Evolutionary conservation across 1,140 invertebrate genomes (phyloP), one percentile per base, ranked within the genome.

Genomic region (Zaprionus gabonicus): DNA sequence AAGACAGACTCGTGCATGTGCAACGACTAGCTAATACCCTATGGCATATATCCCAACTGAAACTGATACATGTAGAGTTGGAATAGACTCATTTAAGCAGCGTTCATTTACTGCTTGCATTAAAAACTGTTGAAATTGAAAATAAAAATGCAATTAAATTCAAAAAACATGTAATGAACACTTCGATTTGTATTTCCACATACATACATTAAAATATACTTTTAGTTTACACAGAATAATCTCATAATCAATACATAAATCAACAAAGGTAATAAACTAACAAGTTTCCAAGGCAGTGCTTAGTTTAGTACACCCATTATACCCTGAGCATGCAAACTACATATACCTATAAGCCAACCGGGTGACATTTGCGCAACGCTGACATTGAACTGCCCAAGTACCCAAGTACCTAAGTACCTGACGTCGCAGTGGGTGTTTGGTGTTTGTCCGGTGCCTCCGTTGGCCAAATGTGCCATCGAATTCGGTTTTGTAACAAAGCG

Each of bases 301-400:
- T 23, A 23, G 20, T 25, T 10, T 5, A 23, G 12, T 25, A 4
- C 6, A 31, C 23, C 15, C 25, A 23, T 1, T 34, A 20, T 31
- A 27, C 55, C 3, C 27, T 28, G 5, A 3, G n/a, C 41, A 34
- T 10, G 31, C 31, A 34, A 10, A 34, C 31, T 17, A 23, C n/a
- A n/a, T n/a, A n/a, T n/a, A n/a, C n/a, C n/a, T 10, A 34, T 27
- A 71, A 63, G 56, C 67, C 75, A 70, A 74, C 53, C 53, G 64
- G 70, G 69, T 64, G 64, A 83, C 71, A 71, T 81, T 85, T 87
- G 78, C 84, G 85, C 84, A 87, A 88, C 44, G 75, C 56, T 87
- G 84, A 87, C 84, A 87, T 87, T 87, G 84, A 87, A 90, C 81
- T 87, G 85, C 81, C 82, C 78, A 79, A 67, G 85, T 70, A 77